Base-by-base conservation (phyloP, 2,113 vertebrate species). In the Dicentrarchus labrax region DNA sequence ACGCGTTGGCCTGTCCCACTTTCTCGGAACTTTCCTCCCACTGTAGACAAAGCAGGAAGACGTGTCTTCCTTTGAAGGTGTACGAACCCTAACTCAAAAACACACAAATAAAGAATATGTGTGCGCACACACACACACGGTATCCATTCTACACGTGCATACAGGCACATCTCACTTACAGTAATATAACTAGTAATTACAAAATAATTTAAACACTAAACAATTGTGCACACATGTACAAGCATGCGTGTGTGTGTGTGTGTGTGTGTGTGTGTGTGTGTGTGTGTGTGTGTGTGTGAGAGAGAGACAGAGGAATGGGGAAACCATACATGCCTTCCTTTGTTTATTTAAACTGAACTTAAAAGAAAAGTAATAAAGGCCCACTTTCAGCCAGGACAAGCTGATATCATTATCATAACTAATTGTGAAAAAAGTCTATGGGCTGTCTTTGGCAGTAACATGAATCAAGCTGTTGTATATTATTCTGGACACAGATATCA, bases 391-490 rank as follows among this genome's bases (percentile, higher is more conserved):
- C 65, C 5, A 36, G 16, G 54, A 65, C 30, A 16, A 48, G 47
- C 76, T 59, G 76, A 77, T 67, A 76, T 60, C 30, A n/a, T 82
- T 84, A 80, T 80, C 41, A 22, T 36, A 73, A 82, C 61, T 71
- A 68, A 83, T 62, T 41, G 39, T 70, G 24, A 59, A 73, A 79
- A 74, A 59, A 54, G 61, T 21, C 38, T 53, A 38, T 62, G 6
- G 41, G 76, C 65, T 90, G 78, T 86, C 72, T 85, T 87, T 90
- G 88, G 87, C 85, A 81, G 81, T 4, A 30, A 71, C 84, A 82
- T 90, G 75, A 92, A 89, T 91, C 60, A 87, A 73, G 60, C 61
- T 11, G 38, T 38, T 89, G 90, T 92, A 84, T 92, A 91, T 91
- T 93, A 80, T 92, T 89, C 75, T 69, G 78, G 72, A 92, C 61